Conservation (phyloP, 2,888 invertebrate species). For the Ecdyonurus torrentis region DNA sequence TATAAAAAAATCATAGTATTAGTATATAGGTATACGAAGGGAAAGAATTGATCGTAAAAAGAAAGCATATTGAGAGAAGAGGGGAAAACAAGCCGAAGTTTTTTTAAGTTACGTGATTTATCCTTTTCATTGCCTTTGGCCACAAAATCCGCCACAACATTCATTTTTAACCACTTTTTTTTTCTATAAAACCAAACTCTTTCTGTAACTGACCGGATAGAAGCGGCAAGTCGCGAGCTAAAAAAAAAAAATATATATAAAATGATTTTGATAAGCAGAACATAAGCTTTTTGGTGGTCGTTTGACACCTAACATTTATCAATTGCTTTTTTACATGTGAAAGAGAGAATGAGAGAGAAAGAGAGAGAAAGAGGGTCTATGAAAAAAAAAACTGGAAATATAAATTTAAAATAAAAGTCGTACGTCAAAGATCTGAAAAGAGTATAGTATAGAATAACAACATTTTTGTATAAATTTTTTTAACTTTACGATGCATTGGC, state of each 20-base stretch:
- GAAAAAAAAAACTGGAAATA: background rate
- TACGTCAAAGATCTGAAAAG: background rate
- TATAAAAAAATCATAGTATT: too few relatives aligned
- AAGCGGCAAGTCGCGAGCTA: too few relatives aligned
- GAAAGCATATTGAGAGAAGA: background rate
- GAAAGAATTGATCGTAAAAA: background rate
- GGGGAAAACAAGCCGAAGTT: background rate
- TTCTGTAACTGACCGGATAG: background rate
- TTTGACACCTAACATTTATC: conserved; percentile 1
- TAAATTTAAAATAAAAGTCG: background rate
- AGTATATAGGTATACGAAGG: too few relatives aligned
- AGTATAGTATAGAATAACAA: too few relatives aligned
- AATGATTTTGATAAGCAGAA: background rate
- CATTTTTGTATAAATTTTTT: too few relatives aligned
- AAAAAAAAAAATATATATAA: too few relatives aligned
- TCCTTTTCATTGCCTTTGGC: background rate
- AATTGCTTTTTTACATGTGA: background rate
- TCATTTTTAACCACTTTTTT: background rate
- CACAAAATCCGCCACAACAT: background rate
- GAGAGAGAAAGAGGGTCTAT: background rate
- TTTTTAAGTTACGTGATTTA: background rate
- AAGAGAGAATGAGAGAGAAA: background rate
- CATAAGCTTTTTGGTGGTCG: conserved; percentile 1
- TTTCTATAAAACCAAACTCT: background rate
- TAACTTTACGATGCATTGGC: too few relatives aligned